These are phyloP conservation scores for Ceratitis capitata DNA, from an alignment of 1,140 invertebrate species.

Conservation along the genomic window DNA sequence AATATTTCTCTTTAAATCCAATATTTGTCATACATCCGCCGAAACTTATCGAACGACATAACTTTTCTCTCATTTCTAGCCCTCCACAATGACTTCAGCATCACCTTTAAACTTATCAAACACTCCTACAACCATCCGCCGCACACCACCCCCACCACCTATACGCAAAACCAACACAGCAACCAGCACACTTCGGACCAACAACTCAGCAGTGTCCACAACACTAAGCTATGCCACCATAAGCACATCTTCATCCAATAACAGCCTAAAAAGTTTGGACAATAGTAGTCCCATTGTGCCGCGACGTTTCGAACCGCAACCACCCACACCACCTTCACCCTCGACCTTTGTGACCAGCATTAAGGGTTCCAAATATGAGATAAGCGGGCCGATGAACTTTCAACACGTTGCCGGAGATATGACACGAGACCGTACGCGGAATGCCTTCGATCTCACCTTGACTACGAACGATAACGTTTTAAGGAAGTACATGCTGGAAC, in stretches of 20 bases:
- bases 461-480: slow-evolving; percentile 56
- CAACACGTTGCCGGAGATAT: slow-evolving; percentile 59
- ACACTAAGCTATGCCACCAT: slow-evolving; percentile 43
- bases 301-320: slow-evolving; percentile 47
- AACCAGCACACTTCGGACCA: not conserved
- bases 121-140: slow-evolving; percentile 43
- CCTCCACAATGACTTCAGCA: slow-evolving; percentile 48
- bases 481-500: slow-evolving; percentile 60
- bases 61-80: no score
- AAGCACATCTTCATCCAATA: slow-evolving; percentile 50
- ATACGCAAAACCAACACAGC: not conserved
- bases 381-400: slow-evolving; percentile 58
- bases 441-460: slow-evolving; percentile 54
- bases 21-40: no score
- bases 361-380: slow-evolving; percentile 59
- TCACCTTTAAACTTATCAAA: not conserved
- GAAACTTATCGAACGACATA: no score
- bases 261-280: slow-evolving; percentile 49
- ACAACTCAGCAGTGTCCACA: not conserved
- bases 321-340: slow-evolving; percentile 41
- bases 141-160: slow-evolving; percentile 47
- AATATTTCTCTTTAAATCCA: no score
- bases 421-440: slow-evolving; percentile 55
- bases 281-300: slow-evolving; percentile 49
- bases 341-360: slow-evolving; percentile 49